A percentile compares a stretch with the other conserved stretches of the same genome.
These are phyloP conservation scores for Pardosa pseudoannulata DNA, from an alignment of 2,888 invertebrate genomes.

Conservation along the genomic window DNA sequence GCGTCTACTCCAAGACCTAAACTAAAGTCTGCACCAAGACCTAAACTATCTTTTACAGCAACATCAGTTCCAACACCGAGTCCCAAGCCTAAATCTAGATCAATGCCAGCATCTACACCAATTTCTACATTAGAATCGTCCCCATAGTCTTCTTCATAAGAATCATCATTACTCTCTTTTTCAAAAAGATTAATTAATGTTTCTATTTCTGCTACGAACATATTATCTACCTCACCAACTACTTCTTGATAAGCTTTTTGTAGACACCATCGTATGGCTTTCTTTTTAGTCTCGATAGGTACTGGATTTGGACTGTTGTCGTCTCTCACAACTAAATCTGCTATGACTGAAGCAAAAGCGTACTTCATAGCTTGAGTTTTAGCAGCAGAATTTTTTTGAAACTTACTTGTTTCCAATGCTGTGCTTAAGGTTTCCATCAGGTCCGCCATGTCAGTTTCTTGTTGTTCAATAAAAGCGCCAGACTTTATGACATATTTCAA, in stretches of 20 bases:
- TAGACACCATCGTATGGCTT: background rate
- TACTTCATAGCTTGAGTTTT: background rate
- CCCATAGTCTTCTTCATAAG: background rate
- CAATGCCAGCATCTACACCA: background rate
- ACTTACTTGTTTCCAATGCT: background rate
- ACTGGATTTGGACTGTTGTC: background rate
- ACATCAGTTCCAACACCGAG: background rate
- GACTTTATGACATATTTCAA: background rate
- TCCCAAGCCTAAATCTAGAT: slow-evolving; percentile 3
- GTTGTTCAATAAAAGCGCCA: background rate
- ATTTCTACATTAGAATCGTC: background rate
- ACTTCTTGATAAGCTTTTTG: background rate
- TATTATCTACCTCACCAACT: background rate
- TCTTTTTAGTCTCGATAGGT: background rate
- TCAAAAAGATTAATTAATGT: background rate
- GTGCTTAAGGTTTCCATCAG: background rate
- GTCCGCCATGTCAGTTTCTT: background rate
- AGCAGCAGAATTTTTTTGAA: background rate
- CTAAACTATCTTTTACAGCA: background rate
- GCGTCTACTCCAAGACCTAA: background rate
- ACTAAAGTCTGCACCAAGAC: background rate
- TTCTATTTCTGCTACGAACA: background rate
- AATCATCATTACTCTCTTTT: background rate
- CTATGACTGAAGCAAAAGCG: slow-evolving; percentile 15
- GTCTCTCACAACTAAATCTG: background rate